Conservation (phyloP, 2,888 invertebrate species). For the Patella pellucida region DNA sequence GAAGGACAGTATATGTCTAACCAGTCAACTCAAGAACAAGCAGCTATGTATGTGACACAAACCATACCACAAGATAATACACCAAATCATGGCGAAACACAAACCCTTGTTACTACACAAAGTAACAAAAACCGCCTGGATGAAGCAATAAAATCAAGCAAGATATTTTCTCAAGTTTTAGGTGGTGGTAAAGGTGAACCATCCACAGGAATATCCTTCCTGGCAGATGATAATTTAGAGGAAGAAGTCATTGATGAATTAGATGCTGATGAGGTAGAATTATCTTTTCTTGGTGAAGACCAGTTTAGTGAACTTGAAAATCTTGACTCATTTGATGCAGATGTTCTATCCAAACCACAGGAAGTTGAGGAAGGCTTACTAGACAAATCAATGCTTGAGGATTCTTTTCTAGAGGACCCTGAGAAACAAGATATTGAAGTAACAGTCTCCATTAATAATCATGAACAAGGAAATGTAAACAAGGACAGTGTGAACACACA, state of each 20-base stretch:
- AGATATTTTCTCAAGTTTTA: neutral
- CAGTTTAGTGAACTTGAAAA: neutral
- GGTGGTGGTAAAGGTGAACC: neutral
- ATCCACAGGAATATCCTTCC: neutral
- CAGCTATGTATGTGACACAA: too few species aligned
- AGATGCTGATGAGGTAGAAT: neutral
- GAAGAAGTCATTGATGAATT: neutral
- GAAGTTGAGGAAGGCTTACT: neutral
- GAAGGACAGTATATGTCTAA: too few species aligned
- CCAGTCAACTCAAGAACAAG: too few species aligned
- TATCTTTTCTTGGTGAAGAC: neutral
- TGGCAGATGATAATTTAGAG: neutral
- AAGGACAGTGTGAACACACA: neutral
- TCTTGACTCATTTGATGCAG: neutral
- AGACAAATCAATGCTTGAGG: neutral
- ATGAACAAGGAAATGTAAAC: conserved; percentile 2
- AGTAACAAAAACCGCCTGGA: neutral
- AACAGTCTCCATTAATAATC: neutral
- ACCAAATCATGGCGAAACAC: too few species aligned
- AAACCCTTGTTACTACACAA: too few species aligned
- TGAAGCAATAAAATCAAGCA: neutral
- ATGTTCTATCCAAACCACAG: neutral
- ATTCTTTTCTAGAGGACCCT: neutral
- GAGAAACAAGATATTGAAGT: conserved; percentile 6
- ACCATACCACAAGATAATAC: too few species aligned